These are phyloP conservation scores for Tangara arthus DNA, from an alignment of 2,797 vertebrate species.

Conservation along the genomic window DNA sequence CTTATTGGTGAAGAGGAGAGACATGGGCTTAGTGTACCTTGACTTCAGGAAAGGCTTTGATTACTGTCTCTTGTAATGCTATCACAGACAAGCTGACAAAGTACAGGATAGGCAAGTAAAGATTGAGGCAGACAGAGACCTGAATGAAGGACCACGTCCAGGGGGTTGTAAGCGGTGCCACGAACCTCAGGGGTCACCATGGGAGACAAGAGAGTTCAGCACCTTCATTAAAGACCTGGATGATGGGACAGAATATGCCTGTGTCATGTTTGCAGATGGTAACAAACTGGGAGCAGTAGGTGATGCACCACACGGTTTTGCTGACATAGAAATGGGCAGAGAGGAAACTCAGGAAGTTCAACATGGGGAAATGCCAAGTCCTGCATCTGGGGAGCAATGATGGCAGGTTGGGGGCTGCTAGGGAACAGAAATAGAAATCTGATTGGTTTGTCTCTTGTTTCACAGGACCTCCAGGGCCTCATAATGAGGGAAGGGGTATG, in stretches of 20 bases:
- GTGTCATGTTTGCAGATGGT: background rate
- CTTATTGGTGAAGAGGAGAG: background rate
- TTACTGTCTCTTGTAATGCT: background rate
- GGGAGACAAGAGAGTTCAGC: background rate
- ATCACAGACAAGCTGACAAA: background rate
- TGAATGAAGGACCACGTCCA: background rate
- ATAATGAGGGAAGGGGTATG: background rate
- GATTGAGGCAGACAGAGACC: background rate
- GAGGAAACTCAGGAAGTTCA: background rate
- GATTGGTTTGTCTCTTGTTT: background rate
- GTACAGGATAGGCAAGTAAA: background rate
- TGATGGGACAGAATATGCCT: background rate
- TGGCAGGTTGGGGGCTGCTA: background rate
- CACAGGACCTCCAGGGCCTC: background rate
- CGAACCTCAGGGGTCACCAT: background rate
- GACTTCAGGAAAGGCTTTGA: background rate
- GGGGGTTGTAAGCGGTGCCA: background rate
- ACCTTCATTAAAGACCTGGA: background rate
- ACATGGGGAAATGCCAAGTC: background rate
- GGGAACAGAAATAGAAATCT: background rate
- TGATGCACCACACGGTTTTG: background rate
- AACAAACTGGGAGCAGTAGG: background rate
- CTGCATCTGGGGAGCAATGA: background rate
- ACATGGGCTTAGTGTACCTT: background rate
- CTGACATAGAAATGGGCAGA: background rate